Evolutionary conservation across 92 coral and sea anemone genomes (phyloP).

Genomic region (Porites evermanni): DNA sequence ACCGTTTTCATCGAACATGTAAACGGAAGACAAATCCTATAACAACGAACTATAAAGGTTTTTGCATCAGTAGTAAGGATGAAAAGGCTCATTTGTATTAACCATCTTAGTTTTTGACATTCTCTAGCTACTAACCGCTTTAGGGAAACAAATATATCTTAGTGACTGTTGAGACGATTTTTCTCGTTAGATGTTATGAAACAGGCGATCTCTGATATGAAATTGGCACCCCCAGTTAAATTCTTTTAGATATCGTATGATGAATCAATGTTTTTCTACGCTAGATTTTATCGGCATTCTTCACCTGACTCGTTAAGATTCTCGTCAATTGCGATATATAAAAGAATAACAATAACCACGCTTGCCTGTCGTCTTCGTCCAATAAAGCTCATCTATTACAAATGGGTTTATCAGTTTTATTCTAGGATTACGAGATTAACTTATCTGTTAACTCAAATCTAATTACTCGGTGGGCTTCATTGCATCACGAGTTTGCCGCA

Average conservation of each 20-base stretch:
- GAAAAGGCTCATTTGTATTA: too few species aligned
- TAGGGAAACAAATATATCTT: too few species aligned
- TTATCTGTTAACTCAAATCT: conserved; percentile 16
- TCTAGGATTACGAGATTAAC: conserved; percentile 46
- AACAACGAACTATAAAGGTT: too few species aligned
- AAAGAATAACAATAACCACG: not conserved
- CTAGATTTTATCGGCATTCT: not conserved
- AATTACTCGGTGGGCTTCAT: not conserved
- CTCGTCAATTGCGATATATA: too few species aligned
- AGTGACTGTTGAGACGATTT: too few species aligned
- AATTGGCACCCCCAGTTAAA: not conserved
- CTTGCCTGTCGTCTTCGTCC: conserved; percentile 4
- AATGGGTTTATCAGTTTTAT: conserved; percentile 9
- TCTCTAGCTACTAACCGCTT: too few species aligned
- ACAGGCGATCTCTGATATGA: too few species aligned
- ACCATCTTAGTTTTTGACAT: too few species aligned
- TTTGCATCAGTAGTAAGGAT: too few species aligned
- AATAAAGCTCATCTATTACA: not conserved
- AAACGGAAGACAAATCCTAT: too few species aligned
- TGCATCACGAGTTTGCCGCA: not conserved
- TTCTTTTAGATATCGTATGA: not conserved
- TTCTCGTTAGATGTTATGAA: too few species aligned
- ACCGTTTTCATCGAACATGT: too few species aligned
- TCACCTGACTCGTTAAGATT: not conserved
- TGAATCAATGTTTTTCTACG: not conserved